Evolutionary conservation across 2,888 invertebrate genomes (phyloP).

Genomic region (Zaprionus bogoriensis): DNA sequence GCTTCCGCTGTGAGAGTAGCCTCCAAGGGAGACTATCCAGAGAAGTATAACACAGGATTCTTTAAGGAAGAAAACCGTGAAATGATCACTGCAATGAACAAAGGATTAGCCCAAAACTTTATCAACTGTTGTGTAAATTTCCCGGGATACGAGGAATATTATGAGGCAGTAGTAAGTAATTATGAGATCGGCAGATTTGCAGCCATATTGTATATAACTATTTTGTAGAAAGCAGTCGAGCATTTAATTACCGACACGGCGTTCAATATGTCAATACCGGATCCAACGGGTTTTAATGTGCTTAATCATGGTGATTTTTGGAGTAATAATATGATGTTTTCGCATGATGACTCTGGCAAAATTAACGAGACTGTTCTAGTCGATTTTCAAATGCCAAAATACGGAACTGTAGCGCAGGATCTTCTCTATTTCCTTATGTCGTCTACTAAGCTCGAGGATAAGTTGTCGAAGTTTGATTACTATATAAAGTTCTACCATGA

Average conservation of each 20-base stretch:
- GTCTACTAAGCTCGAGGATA: too few relatives aligned
- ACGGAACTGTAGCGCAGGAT: conserved; percentile 71
- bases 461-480: too few relatives aligned
- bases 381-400: conserved; percentile 75
- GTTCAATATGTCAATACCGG: too few relatives aligned
- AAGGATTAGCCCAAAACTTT: neutral
- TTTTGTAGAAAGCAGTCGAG: too few relatives aligned
- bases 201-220: too few relatives aligned
- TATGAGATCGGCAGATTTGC: too few relatives aligned
- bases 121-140: conserved; percentile 9
- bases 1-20: conserved; percentile 63
- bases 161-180: conserved; percentile 11
- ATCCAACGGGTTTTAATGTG: too few relatives aligned
- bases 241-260: too few relatives aligned
- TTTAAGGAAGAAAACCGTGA: conserved; percentile 3
- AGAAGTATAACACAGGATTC: conserved; percentile 4
- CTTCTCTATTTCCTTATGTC: too few relatives aligned
- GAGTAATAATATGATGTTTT: conserved; percentile 76
- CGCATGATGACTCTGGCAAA: conserved; percentile 58
- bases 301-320: conserved; percentile 76
- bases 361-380: conserved; percentile 67
- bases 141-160: conserved; percentile 17
- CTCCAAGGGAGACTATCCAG: conserved; percentile 35
- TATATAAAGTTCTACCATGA: too few relatives aligned
- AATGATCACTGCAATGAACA: conserved; percentile 3